phyloP scores from a whole-genome alignment of 2,888 invertebrate genomes.

The Tipula lateralis region DNA sequence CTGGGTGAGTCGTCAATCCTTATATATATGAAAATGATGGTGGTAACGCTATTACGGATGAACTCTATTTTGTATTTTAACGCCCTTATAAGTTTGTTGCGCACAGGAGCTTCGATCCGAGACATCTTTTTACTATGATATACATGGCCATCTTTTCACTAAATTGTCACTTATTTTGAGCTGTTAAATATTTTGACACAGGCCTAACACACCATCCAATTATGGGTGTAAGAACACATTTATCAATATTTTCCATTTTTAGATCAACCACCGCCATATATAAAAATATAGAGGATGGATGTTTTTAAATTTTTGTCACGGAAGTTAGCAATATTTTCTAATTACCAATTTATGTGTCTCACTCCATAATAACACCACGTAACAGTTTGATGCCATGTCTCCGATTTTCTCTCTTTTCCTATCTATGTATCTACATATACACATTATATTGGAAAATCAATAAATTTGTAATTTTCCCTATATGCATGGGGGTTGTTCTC shows the following conservation, averaged over 20 bases:
- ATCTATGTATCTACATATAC: neutral
- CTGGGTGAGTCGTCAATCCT: too few relatives aligned
- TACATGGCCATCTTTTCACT: too few relatives aligned
- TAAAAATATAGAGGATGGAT: neutral
- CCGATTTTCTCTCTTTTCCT: neutral
- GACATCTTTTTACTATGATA: too few relatives aligned
- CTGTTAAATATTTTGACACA: too few relatives aligned
- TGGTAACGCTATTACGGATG: too few relatives aligned
- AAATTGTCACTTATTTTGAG: too few relatives aligned
- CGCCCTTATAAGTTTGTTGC: too few relatives aligned
- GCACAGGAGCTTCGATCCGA: too few relatives aligned
- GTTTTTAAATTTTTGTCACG: neutral
- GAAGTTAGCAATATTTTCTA: slow-evolving; percentile 24
- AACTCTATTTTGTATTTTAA: too few relatives aligned
- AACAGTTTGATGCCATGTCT: neutral
- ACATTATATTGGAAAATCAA: neutral
- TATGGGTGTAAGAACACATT: neutral
- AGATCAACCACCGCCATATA: neutral
- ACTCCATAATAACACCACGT: neutral
- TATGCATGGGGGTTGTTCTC: too few relatives aligned
- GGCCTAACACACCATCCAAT: too few relatives aligned
- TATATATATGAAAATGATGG: too few relatives aligned
- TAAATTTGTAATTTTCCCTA: neutral
- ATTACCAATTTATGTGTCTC: neutral
- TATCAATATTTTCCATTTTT: neutral